A percentile compares a stretch with the other conserved stretches of the same genome.
Evolutionary conservation across 2,888 invertebrate genomes (phyloP).

Genomic region (Ashinkailepas kermadecensis): DNA sequence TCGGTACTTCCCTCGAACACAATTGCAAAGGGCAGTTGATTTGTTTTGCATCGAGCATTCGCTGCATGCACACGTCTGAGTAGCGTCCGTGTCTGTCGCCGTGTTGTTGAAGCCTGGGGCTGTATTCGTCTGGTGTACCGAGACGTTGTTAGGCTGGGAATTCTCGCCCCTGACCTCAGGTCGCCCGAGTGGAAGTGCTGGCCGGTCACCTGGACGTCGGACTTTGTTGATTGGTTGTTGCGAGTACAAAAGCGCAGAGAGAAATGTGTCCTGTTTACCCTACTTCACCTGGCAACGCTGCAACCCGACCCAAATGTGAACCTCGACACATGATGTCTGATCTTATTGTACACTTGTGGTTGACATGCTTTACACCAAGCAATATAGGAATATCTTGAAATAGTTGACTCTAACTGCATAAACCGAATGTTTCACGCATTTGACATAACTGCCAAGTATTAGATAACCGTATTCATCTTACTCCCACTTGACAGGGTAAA

Average conservation of each 20-base stretch:
- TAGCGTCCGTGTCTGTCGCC: background rate
- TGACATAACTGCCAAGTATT: no score
- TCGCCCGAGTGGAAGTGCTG: background rate
- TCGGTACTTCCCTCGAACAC: background rate
- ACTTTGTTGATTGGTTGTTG: background rate
- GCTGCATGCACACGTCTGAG: no score
- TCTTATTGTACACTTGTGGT: background rate
- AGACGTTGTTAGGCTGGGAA: background rate
- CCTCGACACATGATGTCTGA: background rate
- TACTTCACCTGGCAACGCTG: background rate
- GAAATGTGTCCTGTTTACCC: background rate
- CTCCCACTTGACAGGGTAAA: no score
- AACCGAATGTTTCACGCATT: no score
- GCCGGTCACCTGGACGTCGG: background rate
- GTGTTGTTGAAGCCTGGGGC: background rate
- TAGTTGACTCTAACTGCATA: no score
- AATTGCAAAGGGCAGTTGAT: background rate
- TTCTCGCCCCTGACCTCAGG: background rate
- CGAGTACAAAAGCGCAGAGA: slow-evolving; percentile 3
- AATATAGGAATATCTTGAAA: background rate
- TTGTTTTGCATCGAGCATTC: background rate
- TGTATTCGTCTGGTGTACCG: background rate
- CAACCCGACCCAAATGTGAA: background rate
- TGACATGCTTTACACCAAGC: background rate
- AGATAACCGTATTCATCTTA: no score